Evolutionary conservation across 2,113 vertebrate genomes (phyloP).

Genomic region (Grammomys surdaster): DNA sequence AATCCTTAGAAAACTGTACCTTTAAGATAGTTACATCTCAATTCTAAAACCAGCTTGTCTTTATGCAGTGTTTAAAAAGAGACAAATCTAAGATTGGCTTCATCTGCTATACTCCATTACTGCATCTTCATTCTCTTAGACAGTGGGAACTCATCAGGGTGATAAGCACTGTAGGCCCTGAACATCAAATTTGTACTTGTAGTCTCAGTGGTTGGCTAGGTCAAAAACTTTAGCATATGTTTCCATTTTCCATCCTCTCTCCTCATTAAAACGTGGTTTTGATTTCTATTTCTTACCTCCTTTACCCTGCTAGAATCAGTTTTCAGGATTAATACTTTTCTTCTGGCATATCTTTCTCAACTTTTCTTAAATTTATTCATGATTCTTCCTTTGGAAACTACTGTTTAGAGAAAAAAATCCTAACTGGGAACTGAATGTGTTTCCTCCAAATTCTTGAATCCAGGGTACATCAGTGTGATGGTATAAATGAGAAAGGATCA

Average conservation of each 20-base stretch:
- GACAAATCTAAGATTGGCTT: neutral
- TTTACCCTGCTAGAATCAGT: neutral
- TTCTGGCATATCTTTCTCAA: neutral
- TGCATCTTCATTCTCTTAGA: neutral
- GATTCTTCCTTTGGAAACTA: neutral
- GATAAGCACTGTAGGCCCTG: neutral
- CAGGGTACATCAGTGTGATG: neutral
- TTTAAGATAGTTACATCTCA: neutral
- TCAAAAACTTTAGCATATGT: neutral
- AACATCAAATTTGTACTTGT: neutral
- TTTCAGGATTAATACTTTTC: neutral
- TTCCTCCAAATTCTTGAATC: neutral
- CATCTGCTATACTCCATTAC: neutral
- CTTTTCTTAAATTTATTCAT: neutral
- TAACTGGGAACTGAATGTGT: neutral
- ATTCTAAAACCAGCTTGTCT: neutral
- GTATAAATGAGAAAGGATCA: neutral
- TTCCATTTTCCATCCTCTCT: neutral
- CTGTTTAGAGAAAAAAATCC: neutral
- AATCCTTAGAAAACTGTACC: neutral
- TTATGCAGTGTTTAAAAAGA: neutral
- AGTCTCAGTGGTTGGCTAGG: neutral
- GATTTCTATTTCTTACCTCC: neutral
- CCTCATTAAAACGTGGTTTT: neutral
- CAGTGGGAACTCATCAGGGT: neutral